Evolutionary conservation across 64 coral and sea anemone genomes (phyloP).

Genomic region (Dendrophyllia cribrosa): DNA sequence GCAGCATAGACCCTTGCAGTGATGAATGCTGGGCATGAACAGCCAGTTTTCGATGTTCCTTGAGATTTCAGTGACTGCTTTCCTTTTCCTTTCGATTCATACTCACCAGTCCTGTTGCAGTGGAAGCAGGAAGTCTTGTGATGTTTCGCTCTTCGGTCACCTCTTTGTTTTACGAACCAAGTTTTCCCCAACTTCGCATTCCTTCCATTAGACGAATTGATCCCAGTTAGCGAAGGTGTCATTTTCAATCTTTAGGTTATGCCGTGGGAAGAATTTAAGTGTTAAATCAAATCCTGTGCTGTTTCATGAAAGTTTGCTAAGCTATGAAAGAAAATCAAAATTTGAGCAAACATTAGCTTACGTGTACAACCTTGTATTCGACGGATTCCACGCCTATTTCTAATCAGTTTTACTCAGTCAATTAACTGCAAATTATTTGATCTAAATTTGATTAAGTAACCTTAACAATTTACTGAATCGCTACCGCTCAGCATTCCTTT

Average conservation of each 20-base stretch:
- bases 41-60: slow-evolving; percentile 17
- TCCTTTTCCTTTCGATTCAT: neutral
- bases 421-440: too few species aligned
- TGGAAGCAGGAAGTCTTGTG: neutral
- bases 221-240: neutral
- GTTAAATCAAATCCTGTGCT: neutral
- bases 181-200: neutral
- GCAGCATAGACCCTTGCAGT: neutral
- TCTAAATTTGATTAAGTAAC: too few species aligned
- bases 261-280: neutral
- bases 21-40: slow-evolving; percentile 39
- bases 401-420: too few species aligned
- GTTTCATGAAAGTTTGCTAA: neutral
- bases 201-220: neutral
- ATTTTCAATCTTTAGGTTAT: neutral
- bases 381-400: too few species aligned
- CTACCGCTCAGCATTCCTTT: too few species aligned
- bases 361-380: too few species aligned
- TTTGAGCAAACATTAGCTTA: neutral
- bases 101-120: slow-evolving; percentile 28
- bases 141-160: neutral
- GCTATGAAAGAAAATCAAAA: neutral
- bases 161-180: slow-evolving; percentile 19
- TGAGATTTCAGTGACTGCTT: slow-evolving; percentile 19
- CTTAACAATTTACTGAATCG: too few species aligned